Evolutionary conservation across 2,113 vertebrate genomes (phyloP), one percentile per base, ranked within the genome.

Genomic region (Nestor notabilis): DNA sequence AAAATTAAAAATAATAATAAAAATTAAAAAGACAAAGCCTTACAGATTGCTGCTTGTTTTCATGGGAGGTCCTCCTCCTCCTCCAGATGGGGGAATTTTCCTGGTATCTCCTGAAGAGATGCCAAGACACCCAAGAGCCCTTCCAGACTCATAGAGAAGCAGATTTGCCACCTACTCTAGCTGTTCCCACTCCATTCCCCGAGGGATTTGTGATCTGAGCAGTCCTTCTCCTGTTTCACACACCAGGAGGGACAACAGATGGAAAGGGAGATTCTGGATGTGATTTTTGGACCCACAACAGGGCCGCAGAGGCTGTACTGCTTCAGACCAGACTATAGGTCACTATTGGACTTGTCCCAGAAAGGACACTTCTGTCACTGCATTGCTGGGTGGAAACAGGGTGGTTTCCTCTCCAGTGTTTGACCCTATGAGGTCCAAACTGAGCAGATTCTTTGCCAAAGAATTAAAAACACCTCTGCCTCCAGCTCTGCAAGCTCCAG

Each of bases 71-170:
- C 69, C 33, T 92, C 46, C 82, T 82, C 46, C 79, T 87, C 84
- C 82, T 93, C 68, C 93, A 84, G 43, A 83, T 93, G 83, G 80
- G 39, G 76, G 83, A 90, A n/a, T 86, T 95, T 78, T 95, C 91
- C 87, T 90, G 55, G 35, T 90, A 61, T 86, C 70, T 95, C 90
- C 84, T 85, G 49, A 82, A 77, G 78, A 93, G 87, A 74, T 50
- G 58, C 93, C 92, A 94, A 69, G 90, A 77, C 78, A 89, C 49
- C 33, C 81, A 65, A 85, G 20, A 91, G 19, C 52, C 58, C 69
- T 95, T 92, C 68, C 90, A 85, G 74, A 50, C 49, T 88, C 41
- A 12, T 25, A 37, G 63, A 75, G 69, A 91, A 91, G 53, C 87
- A 96, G 63, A 92, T 95, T 85, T 90, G 28, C 78, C 92, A 86